Conservation (phyloP, 2,113 vertebrate species). For the Stegostoma tigrinum region DNA sequence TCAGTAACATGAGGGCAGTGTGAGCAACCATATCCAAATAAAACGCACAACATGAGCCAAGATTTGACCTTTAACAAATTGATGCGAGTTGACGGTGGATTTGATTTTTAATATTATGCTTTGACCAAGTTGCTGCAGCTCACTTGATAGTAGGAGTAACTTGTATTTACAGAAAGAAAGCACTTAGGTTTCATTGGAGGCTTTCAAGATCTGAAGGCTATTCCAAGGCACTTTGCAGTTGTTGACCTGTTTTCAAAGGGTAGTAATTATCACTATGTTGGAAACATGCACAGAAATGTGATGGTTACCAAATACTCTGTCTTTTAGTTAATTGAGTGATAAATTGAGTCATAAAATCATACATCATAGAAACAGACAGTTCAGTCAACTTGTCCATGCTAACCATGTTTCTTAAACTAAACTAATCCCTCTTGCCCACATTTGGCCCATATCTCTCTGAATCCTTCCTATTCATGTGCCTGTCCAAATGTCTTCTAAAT, state of each 20-base stretch:
- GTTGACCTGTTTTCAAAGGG: background rate
- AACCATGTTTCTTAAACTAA: too few species aligned
- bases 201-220: background rate
- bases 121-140: background rate
- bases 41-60: background rate
- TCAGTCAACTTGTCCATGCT: too few species aligned
- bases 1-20: conserved; percentile 7
- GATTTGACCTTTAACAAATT: background rate
- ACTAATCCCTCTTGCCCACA: too few species aligned
- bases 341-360: background rate
- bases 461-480: too few species aligned
- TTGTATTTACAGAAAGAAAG: background rate
- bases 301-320: background rate
- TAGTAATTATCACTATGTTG: background rate
- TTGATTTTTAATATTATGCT: background rate
- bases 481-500: too few species aligned
- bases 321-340: background rate
- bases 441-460: too few species aligned
- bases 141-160: background rate
- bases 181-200: too few species aligned
- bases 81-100: too few species aligned
- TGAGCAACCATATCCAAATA: background rate
- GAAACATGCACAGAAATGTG: background rate
- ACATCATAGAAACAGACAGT: too few species aligned
- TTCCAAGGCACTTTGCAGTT: background rate